Conservation (phyloP, 2,113 vertebrate species). For the Meriones unguiculatus region DNA sequence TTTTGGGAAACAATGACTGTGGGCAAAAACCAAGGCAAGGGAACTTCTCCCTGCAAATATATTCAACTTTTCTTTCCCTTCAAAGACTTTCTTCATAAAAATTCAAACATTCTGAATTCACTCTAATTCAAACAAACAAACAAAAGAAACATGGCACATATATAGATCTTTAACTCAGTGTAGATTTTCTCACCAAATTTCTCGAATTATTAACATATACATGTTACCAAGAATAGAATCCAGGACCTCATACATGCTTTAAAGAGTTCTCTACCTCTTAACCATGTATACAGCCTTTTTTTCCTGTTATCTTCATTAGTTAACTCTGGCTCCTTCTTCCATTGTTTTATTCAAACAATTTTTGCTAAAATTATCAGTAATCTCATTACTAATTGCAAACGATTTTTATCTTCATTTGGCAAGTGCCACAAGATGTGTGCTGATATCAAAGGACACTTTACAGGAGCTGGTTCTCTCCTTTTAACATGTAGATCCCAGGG, state of each 20-base stretch:
- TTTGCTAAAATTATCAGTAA: background rate
- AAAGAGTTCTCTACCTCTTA: background rate
- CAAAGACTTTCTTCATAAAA: background rate
- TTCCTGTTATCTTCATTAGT: background rate
- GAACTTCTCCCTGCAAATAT: background rate
- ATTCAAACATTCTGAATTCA: slow-evolving; percentile 10
- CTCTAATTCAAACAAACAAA: background rate
- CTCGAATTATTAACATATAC: background rate
- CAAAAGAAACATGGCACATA: background rate
- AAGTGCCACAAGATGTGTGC: background rate
- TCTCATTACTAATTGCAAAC: background rate
- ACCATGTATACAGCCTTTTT: background rate
- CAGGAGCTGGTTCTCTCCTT: background rate
- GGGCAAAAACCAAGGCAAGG: background rate
- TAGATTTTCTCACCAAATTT: slow-evolving; percentile 17
- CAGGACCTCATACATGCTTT: no score
- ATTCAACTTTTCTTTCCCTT: background rate
- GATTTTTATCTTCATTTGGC: background rate
- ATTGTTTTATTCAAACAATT: background rate
- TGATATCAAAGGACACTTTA: background rate
- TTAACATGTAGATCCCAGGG: background rate
- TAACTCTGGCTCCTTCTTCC: background rate
- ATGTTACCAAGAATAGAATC: background rate
- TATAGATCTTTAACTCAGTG: background rate
- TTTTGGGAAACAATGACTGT: background rate